phyloP scores from a whole-genome alignment of 1,140 invertebrate species.

The Chrysomallon squamiferum region DNA sequence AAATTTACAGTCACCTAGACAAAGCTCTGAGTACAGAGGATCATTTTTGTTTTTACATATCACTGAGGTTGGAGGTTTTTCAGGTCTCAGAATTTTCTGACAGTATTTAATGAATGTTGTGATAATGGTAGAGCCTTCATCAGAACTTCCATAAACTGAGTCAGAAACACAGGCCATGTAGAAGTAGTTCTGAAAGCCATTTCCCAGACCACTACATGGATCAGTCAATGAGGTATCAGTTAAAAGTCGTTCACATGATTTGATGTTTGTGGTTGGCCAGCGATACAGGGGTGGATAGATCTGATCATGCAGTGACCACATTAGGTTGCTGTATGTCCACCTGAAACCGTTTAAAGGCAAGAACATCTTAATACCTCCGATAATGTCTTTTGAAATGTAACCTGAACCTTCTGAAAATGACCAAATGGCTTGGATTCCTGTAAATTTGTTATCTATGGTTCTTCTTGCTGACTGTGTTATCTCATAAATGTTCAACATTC shows the following conservation, averaged over 20 bases:
- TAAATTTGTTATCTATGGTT: constrained; percentile 12
- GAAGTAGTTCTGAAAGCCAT: constrained; percentile 13
- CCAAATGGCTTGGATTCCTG: constrained; percentile 20
- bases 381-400: constrained; percentile 13
- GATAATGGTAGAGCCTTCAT: constrained; percentile 7
- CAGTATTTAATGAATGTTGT: constrained; percentile 27
- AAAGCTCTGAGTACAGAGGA: constrained; percentile 17
- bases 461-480: constrained; percentile 13
- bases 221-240: constrained; percentile 7
- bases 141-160: background rate
- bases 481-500: constrained; percentile 19
- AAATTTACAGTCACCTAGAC: constrained; percentile 30
- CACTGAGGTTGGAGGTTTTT: constrained; percentile 9
- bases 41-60: constrained; percentile 21
- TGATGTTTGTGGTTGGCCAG: background rate
- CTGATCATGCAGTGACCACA: no score
- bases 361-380: no score
- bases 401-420: constrained; percentile 24
- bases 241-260: constrained; percentile 13
- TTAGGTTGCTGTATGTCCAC: no score
- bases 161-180: constrained; percentile 22
- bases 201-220: constrained; percentile 21
- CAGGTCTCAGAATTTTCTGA: constrained; percentile 14
- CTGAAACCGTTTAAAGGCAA: no score
- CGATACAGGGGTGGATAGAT: background rate